Conservation (phyloP, 2,888 invertebrate genomes). For the Torymus auratus region DNA sequence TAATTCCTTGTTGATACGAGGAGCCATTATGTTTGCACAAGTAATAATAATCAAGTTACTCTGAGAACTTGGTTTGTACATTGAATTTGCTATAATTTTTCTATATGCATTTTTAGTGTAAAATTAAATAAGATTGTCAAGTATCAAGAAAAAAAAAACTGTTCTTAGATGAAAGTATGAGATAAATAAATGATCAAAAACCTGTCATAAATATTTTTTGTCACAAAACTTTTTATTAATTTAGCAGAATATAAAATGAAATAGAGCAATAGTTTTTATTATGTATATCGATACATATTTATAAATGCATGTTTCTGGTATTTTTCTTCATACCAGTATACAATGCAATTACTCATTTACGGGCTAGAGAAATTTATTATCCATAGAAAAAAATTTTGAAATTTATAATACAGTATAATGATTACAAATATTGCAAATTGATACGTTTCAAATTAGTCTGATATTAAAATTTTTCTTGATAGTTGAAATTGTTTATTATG, state of each 20-base stretch:
- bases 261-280: slow-evolving; percentile 27
- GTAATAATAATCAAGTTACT: slow-evolving; percentile 53
- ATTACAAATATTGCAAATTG: no score
- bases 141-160: slow-evolving; percentile 35
- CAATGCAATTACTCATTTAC: no score
- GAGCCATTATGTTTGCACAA: slow-evolving; percentile 51
- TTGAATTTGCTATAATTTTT: slow-evolving; percentile 52
- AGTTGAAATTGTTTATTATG: slow-evolving; percentile 23
- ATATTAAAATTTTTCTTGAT: slow-evolving; percentile 46
- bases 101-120: slow-evolving; percentile 43
- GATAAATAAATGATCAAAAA: slow-evolving; percentile 11
- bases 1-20: slow-evolving; percentile 43
- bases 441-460: not conserved
- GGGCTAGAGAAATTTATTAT: no score
- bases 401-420: not conserved
- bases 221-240: slow-evolving; percentile 17
- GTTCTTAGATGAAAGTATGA: slow-evolving; percentile 15
- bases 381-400: not conserved
- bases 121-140: slow-evolving; percentile 36
- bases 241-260: slow-evolving; percentile 8
- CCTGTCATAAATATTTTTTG: slow-evolving; percentile 34
- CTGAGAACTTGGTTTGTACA: slow-evolving; percentile 50
- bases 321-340: no score
- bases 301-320: not conserved
- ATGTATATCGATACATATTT: slow-evolving; percentile 2